A percentile compares a stretch with the other conserved stretches of the same genome.
Evolutionary conservation across 2,797 vertebrate genomes (phyloP).

Genomic region (Myotis vivesi): DNA sequence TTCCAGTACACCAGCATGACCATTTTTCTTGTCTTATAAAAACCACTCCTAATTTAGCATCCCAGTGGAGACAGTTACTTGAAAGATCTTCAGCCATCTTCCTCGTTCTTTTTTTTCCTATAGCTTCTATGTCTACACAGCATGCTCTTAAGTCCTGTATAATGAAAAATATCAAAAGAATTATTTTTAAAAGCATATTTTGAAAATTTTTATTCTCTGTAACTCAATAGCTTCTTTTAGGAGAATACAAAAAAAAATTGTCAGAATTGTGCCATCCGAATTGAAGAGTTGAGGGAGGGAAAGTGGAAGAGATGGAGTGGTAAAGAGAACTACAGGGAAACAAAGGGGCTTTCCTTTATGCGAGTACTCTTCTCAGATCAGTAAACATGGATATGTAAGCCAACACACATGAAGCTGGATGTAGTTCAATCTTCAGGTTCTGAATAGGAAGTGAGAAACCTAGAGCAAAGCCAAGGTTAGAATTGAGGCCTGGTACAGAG

Average conservation of each 20-base stretch:
- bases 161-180: not conserved
- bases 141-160: not conserved
- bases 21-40: constrained; percentile 31
- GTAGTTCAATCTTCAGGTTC: not conserved
- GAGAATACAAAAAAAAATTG: constrained; percentile 38
- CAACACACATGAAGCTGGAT: not conserved
- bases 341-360: constrained; percentile 46
- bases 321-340: not conserved
- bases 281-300: not conserved
- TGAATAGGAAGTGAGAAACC: constrained; percentile 39
- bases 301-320: not conserved
- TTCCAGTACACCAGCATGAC: not conserved
- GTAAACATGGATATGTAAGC: not conserved
- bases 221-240: not conserved
- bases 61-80: not conserved
- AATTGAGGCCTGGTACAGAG: not conserved
- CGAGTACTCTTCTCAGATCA: not conserved
- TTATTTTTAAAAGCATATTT: not conserved
- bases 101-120: not conserved
- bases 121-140: not conserved
- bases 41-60: not conserved
- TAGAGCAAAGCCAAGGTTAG: not conserved
- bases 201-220: not conserved
- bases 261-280: not conserved
- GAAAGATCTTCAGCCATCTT: not conserved